phyloP scores from a whole-genome alignment of 1,140 invertebrate genomes.

The Oncopodura yosiiana region DNA sequence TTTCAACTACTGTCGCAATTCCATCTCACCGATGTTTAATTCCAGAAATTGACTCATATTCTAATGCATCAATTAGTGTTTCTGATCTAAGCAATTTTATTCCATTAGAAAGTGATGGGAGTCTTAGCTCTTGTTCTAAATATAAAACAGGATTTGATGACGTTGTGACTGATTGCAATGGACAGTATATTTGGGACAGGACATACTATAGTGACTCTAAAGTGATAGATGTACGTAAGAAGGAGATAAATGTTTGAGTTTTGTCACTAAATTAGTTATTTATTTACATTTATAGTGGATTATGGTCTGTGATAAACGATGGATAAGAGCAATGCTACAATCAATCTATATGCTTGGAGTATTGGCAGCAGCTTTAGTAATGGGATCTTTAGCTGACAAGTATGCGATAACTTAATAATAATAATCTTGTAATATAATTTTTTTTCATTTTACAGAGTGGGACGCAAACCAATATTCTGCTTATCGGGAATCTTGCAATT shows the following conservation, averaged over 20 bases:
- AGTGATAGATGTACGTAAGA: conserved; percentile 49
- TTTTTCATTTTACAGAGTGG: conserved; percentile 43
- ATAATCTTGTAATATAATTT: conserved; percentile 4
- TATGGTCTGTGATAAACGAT: conserved; percentile 68
- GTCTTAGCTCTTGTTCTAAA: conserved; percentile 14
- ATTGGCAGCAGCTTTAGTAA: conserved; percentile 66
- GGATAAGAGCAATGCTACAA: conserved; percentile 69
- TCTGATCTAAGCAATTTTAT: conserved; percentile 6
- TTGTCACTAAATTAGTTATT: not conserved
- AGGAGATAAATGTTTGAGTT: not conserved
- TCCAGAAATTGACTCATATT: conserved; percentile 15
- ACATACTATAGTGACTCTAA: conserved; percentile 58
- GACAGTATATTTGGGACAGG: conserved; percentile 57
- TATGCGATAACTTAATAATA: conserved; percentile 36
- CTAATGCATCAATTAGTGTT: not conserved
- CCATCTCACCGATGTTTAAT: conserved; percentile 51
- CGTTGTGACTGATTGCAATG: conserved; percentile 41
- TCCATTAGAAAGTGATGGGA: conserved; percentile 10
- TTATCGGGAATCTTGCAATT: conserved; percentile 39
- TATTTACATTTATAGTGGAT: conserved; percentile 51
- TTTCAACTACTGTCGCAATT: conserved; percentile 65
- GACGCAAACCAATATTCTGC: conserved; percentile 69
- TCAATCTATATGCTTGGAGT: conserved; percentile 80
- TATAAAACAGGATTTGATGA: not conserved
- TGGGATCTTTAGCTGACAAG: conserved; percentile 80